A percentile compares a stretch with the other conserved stretches of the same genome.
Conservation (phyloP, 30 jellyfish, hydroid and myxozoan genomes). For the Aurelia coerulea region DNA sequence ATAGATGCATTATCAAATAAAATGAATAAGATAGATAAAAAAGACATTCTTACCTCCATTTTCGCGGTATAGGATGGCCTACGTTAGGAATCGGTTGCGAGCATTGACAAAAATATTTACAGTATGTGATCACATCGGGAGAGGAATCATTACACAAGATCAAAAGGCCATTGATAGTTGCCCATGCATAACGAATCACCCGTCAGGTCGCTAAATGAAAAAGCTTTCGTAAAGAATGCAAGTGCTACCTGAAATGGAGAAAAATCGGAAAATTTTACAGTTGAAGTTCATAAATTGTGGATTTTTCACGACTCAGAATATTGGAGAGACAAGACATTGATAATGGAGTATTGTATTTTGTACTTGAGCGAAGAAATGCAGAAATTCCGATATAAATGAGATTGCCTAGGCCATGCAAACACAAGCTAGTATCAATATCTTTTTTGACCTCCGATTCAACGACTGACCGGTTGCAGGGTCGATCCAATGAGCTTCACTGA, state of each 20-base stretch:
- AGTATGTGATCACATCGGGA: constrained; percentile 58
- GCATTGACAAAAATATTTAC: constrained; percentile 63
- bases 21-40: neutral
- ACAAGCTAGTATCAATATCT: neutral
- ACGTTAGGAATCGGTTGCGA: constrained; percentile 49
- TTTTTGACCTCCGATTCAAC: constrained; percentile 6
- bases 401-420: constrained; percentile 10
- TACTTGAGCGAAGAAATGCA: neutral
- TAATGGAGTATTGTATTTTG: neutral
- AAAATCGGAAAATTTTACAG: too few species aligned
- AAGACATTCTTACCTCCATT: constrained; percentile 55
- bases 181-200: constrained; percentile 51
- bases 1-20: too few species aligned
- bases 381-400: neutral
- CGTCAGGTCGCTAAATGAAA: neutral
- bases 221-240: too few species aligned
- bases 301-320: too few species aligned
- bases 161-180: constrained; percentile 41
- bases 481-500: constrained; percentile 30
- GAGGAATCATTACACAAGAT: constrained; percentile 68
- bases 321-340: too few species aligned
- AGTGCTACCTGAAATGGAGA: too few species aligned
- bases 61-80: constrained; percentile 63
- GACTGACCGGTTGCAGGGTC: constrained; percentile 47
- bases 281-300: too few species aligned